Conservation (phyloP, 1,140 invertebrate genomes). For the Drosophila serrata region DNA sequence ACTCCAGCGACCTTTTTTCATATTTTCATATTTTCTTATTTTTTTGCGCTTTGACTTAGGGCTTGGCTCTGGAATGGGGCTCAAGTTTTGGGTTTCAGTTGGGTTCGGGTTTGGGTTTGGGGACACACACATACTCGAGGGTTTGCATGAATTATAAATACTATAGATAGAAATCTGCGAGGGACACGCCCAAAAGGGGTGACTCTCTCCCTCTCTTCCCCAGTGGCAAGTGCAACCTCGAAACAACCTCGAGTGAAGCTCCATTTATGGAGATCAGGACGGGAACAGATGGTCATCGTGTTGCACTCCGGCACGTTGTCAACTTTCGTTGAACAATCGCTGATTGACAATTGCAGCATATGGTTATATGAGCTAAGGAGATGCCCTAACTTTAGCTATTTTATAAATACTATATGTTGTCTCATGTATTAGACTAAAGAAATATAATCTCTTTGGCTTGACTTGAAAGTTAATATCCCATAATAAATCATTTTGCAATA, state of each 20-base stretch:
- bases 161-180: constrained; percentile 72
- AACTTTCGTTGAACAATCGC: constrained; percentile 63
- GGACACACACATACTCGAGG: constrained; percentile 1
- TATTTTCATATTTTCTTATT: constrained; percentile 22
- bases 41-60: constrained; percentile 23
- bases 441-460: background rate
- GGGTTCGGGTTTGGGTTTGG: constrained; percentile 12
- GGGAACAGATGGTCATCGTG: constrained; percentile 73
- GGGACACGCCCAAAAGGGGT: constrained; percentile 31
- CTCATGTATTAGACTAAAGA: background rate
- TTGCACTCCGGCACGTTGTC: constrained; percentile 61
- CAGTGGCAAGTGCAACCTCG: constrained; percentile 30
- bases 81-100: constrained; percentile 5
- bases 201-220: background rate
- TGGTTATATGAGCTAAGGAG: background rate
- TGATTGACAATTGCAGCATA: constrained; percentile 27
- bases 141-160: constrained; percentile 69
- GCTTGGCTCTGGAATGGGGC: constrained; percentile 23
- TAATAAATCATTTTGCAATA: constrained; percentile 4
- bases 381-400: constrained; percentile 2
- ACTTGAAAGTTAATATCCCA: background rate
- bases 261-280: constrained; percentile 44
- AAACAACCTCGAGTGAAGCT: constrained; percentile 21
- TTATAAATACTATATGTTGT: background rate
- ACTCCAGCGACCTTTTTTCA: constrained; percentile 48